phyloP scores from a whole-genome alignment of 1,140 invertebrate genomes.

The Halictus rubicundus region DNA sequence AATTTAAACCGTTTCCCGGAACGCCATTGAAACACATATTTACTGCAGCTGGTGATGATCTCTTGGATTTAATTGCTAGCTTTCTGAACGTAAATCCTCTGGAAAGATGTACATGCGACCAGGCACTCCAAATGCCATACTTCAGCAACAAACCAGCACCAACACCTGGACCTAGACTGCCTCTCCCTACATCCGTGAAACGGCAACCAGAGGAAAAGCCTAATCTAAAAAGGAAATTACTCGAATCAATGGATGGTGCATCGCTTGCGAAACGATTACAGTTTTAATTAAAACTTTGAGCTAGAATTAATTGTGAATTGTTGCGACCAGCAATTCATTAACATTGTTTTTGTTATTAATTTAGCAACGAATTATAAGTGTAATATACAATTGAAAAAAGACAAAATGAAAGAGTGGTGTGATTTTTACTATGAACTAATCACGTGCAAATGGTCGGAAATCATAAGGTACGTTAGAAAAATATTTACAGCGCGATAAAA shows the following conservation, averaged over 20 bases:
- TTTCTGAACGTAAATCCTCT: slow-evolving; percentile 93
- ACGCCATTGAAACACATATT: slow-evolving; percentile 96
- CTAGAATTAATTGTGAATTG: slow-evolving; percentile 37
- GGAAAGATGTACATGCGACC: slow-evolving; percentile 90
- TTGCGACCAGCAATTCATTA: slow-evolving; percentile 24
- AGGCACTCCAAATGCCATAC: slow-evolving; percentile 91
- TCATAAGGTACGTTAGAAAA: not conserved
- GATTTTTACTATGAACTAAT: slow-evolving; percentile 9
- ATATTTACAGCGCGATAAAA: not conserved
- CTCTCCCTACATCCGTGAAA: slow-evolving; percentile 86
- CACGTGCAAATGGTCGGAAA: not conserved
- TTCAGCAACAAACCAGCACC: slow-evolving; percentile 95
- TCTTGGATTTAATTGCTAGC: slow-evolving; percentile 91
- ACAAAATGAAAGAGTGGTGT: too few relatives aligned
- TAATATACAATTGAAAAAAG: slow-evolving; percentile 33
- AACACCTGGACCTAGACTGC: slow-evolving; percentile 89
- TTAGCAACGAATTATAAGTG: slow-evolving; percentile 45
- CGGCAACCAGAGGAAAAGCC: slow-evolving; percentile 83
- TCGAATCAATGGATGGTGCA: slow-evolving; percentile 86
- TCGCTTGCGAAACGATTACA: slow-evolving; percentile 85
- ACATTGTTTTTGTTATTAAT: slow-evolving; percentile 21
- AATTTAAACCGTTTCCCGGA: slow-evolving; percentile 93
- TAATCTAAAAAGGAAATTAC: slow-evolving; percentile 88
- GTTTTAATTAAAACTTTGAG: slow-evolving; percentile 77
- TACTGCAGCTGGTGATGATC: slow-evolving; percentile 95